Base-by-base conservation (phyloP, 2,888 invertebrate species). In the Elegia similella region DNA sequence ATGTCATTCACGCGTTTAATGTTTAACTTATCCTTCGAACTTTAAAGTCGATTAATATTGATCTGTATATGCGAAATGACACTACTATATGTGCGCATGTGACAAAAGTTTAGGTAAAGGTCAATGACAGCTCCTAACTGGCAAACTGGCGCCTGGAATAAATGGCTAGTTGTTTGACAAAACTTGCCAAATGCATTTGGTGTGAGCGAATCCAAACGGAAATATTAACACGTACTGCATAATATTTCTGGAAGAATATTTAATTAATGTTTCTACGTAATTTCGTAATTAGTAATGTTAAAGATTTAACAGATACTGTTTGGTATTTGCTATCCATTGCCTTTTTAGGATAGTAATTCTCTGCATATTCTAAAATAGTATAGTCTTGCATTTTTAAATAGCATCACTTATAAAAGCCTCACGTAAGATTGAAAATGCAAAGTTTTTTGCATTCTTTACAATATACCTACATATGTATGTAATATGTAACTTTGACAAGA, bases 141-240 rank as follows among this genome's bases (percentile, higher is more conserved):
- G 38, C 38, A 5, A 38, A 38, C 1, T 38, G 38, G n/a, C 38
- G 38, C 2, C 5, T 12, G 12, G 12, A 12, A 6, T 38, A 38
- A 38, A n/a, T 66, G 69, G 70, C 72, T 72, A 67, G 72, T 64
- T 67, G 59, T 54, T 48, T 60, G 59, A 63, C 12, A 68, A 64
- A 69, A 84, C 83, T 86, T 84, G 87, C 87, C 86, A 86, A 88
- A 84, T 75, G 60, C 56, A 57, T 64, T 68, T 78, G 84, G 84
- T 87, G 87, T 83, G 88, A 80, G 82, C 80, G 84, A 77, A 70
- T 38, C 68, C 42, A 59, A 56, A 32, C 30, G 44, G 12, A 32
- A 44, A 15, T 17, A 32, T 34, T 34, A 16, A 16, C n/a, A 8
- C n/a, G 13, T 52, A 13, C 12, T 16, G 50, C 38, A 17, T 50